Base-by-base conservation (phyloP, 2,113 vertebrate genomes). In the Hepsetus odoe region DNA sequence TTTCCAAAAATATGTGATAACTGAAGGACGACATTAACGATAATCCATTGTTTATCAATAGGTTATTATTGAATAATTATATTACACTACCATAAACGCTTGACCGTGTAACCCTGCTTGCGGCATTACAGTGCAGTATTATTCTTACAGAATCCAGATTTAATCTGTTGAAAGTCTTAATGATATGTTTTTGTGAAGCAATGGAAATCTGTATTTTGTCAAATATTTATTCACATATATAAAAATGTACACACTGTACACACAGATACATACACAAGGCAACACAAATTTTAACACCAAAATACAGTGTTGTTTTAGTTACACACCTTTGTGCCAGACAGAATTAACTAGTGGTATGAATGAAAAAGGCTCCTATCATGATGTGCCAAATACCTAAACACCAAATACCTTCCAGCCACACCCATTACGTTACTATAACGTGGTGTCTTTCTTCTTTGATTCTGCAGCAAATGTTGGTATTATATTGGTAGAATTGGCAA, bases 181-280 rank as follows among this genome's bases (percentile, higher is more conserved):
- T 59, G 30, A 42, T 58, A 22, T n/a, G 12, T 5, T 16, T 51
- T 18, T 20, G 4, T 12, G n/a, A 2, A 55, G 24, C 32, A 33
- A 79, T 72, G 20, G 3, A 14, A 78, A 22, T 14, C 51, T 26
- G 30, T 72, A 62, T 62, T 53, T 28, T 62, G 44, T 76, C 51
- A 85, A 85, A 84, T 72, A 53, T 90, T 89, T 89, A 85, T 90
- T 87, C 74, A 84, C 79, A 79, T 80, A 85, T 85, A 88, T 83
- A 85, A 88, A 88, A 89, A 83, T 55, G 14, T 61, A 46, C 16
- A n/a, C 74, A 46, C 65, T 55, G 24, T 79, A 75, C 68, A 72
- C 61, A 88, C 82, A 86, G 53, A 82, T 42, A 86, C 46, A 76
- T 44, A 89, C 79, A 86, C 71, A 77, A 85, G 77, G 88, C 82